phyloP scores from a whole-genome alignment of 2,888 invertebrate species.

The Choreutis nemorana region DNA sequence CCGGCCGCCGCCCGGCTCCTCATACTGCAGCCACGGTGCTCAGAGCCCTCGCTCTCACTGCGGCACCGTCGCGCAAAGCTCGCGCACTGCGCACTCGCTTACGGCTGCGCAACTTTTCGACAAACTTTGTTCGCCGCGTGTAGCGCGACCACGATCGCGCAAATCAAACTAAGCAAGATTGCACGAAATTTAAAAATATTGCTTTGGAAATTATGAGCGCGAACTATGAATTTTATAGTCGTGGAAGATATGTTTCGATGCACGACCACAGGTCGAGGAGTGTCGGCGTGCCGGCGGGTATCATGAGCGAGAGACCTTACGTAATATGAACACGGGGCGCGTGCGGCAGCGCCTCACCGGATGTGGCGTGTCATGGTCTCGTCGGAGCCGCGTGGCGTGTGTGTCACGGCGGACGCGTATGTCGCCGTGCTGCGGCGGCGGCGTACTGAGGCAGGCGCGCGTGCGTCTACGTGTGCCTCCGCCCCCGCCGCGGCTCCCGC shows the following conservation, averaged over 20 bases:
- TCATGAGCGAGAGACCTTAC: slow-evolving; percentile 29
- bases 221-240: slow-evolving; percentile 1
- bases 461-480: slow-evolving; percentile 27
- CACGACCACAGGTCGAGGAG: slow-evolving; percentile 14
- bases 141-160: slow-evolving; percentile 5
- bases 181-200: slow-evolving; percentile 22
- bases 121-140: slow-evolving; percentile 18
- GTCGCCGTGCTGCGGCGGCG: slow-evolving; percentile 36
- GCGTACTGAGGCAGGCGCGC: slow-evolving; percentile 43
- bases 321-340: slow-evolving; percentile 42
- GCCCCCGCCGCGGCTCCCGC: slow-evolving; percentile 22
- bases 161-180: too few species aligned
- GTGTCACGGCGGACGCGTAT: slow-evolving; percentile 35
- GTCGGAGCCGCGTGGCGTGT: slow-evolving; percentile 45
- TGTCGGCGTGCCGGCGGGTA: slow-evolving; percentile 10
- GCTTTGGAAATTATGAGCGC: too few species aligned
- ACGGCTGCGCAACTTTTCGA: slow-evolving; percentile 16
- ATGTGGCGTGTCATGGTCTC: slow-evolving; percentile 47
- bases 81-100: slow-evolving; percentile 16
- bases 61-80: slow-evolving; percentile 23
- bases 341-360: slow-evolving; percentile 44
- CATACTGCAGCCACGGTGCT: slow-evolving; percentile 25
- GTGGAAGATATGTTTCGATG: slow-evolving; percentile 24
- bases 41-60: slow-evolving; percentile 26
- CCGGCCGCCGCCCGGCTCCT: slow-evolving; percentile 25